phyloP scores from a whole-genome alignment of 2,113 vertebrate genomes.

The Bambusicola thoracicus region DNA sequence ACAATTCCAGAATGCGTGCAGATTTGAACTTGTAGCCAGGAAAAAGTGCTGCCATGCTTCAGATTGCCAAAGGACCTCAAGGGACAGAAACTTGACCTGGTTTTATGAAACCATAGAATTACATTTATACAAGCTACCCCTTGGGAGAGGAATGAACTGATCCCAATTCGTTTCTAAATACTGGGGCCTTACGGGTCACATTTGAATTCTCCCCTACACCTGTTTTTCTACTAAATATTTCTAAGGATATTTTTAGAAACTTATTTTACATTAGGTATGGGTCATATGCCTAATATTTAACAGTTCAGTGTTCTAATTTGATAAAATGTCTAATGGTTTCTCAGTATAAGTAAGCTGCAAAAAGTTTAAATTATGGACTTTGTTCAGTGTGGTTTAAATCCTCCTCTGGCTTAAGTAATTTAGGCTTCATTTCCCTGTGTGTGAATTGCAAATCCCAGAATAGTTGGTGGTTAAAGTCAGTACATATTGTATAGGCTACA shows the following conservation, averaged over 20 bases:
- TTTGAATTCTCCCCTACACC: constrained; percentile 76
- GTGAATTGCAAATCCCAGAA: neutral
- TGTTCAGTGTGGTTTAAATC: neutral
- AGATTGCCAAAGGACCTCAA: constrained; percentile 77
- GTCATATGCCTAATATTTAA: constrained; percentile 60
- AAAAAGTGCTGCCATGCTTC: constrained; percentile 77
- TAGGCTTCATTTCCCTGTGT: neutral
- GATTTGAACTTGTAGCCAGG: constrained; percentile 78
- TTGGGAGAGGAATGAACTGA: constrained; percentile 79
- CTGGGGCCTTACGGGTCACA: constrained; percentile 74
- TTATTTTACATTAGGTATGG: constrained; percentile 32
- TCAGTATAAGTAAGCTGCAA: constrained; percentile 18
- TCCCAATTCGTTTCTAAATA: constrained; percentile 81
- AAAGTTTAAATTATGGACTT: constrained; percentile 21
- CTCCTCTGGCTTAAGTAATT: neutral
- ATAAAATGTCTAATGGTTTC: constrained; percentile 31
- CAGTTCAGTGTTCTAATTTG: constrained; percentile 57
- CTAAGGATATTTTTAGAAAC: constrained; percentile 56
- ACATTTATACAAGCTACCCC: constrained; percentile 84
- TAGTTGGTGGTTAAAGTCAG: neutral
- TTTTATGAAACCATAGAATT: constrained; percentile 87
- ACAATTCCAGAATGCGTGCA: constrained; percentile 58
- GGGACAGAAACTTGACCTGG: constrained; percentile 83
- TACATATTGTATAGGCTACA: neutral
- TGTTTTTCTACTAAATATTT: constrained; percentile 73